Conservation (phyloP, 1,140 invertebrate species). For the Macrosteles quadrilineatus region DNA sequence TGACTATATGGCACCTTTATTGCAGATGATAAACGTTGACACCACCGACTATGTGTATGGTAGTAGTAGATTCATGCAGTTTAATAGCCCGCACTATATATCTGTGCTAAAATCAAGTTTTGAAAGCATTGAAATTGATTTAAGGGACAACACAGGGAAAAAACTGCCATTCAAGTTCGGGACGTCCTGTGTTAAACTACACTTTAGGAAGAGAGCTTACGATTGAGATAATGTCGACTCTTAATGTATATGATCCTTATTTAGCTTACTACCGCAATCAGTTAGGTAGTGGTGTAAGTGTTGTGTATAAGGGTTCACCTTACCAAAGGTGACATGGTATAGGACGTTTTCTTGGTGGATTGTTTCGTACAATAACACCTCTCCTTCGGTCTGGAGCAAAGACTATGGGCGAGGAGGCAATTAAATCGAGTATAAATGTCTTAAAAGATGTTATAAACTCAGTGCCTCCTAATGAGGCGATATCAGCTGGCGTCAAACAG, state of each 20-base stretch:
- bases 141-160: not conserved
- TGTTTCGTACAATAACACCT: not conserved
- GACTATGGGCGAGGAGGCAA: not conserved
- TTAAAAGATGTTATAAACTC: not conserved
- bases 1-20: conserved; percentile 43
- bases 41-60: not conserved
- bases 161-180: conserved; percentile 4
- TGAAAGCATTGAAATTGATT: conserved; percentile 9
- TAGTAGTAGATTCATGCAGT: not conserved
- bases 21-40: conserved; percentile 8
- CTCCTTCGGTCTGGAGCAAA: not conserved
- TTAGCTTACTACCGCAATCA: not conserved
- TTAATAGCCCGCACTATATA: not conserved
- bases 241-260: conserved; percentile 12
- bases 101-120: not conserved
- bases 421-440: not conserved
- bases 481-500: not conserved
- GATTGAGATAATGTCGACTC: not conserved
- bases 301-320: not conserved
- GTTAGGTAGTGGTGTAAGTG: conserved; percentile 9
- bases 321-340: conserved; percentile 3
- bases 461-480: not conserved
- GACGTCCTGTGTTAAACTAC: conserved; percentile 2
- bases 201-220: not conserved
- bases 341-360: conserved; percentile 12